phyloP scores from a whole-genome alignment of 2,797 vertebrate species.

The Merluccius polli region DNA sequence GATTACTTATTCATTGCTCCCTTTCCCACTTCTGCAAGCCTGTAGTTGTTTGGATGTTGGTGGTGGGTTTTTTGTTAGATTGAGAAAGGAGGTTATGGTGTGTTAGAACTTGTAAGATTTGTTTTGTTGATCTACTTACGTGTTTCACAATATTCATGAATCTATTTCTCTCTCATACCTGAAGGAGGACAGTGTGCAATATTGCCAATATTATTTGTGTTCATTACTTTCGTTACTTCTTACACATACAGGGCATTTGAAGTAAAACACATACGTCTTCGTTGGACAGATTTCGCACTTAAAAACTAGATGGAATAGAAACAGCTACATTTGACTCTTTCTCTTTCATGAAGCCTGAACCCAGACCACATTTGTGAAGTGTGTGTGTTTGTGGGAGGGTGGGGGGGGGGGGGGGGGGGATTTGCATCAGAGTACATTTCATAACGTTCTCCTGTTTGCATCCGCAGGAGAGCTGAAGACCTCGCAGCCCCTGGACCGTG shows the following conservation, averaged over 20 bases:
- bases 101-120: not conserved
- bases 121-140: not conserved
- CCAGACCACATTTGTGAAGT: not conserved
- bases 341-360: not conserved
- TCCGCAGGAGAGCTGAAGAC: constrained; percentile 90
- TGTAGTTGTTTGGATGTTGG: constrained; percentile 40
- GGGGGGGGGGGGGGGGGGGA: too few relatives aligned
- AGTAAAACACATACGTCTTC: too few relatives aligned
- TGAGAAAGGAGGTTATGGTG: not conserved
- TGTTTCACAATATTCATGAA: not conserved
- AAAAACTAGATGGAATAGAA: not conserved
- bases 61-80: constrained; percentile 24
- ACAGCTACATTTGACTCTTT: not conserved
- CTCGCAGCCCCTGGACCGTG: constrained; percentile 80
- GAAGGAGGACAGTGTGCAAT: not conserved
- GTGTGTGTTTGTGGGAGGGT: not conserved
- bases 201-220: not conserved
- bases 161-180: not conserved
- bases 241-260: too few relatives aligned
- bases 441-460: not conserved
- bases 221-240: too few relatives aligned
- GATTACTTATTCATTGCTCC: constrained; percentile 49
- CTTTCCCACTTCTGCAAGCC: constrained; percentile 30
- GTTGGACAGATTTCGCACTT: not conserved
- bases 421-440: not conserved